Evolutionary conservation across 2,888 invertebrate species (phyloP).

Genomic region (Creontiades dilutus): DNA sequence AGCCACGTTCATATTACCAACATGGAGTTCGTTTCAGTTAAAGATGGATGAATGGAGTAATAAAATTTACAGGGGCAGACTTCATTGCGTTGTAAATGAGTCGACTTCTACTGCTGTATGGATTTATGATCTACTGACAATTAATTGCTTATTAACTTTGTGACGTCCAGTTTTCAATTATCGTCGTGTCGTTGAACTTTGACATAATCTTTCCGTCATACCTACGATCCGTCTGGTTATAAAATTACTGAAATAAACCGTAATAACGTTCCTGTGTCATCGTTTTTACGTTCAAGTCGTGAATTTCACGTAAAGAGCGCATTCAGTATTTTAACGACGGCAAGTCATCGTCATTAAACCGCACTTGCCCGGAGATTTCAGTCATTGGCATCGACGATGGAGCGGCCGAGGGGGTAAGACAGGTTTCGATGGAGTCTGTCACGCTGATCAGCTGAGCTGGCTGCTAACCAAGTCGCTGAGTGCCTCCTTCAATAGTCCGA

Average conservation of each 20-base stretch:
- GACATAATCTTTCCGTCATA: neutral
- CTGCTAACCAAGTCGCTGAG: too few species aligned
- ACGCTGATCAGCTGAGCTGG: neutral
- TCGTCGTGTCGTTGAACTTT: conserved; percentile 1
- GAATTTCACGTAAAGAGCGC: neutral
- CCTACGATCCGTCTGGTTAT: neutral
- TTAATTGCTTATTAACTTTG: too few species aligned
- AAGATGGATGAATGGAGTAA: too few species aligned
- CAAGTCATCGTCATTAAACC: conserved; percentile 8
- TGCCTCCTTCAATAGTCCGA: neutral
- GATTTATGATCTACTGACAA: too few species aligned
- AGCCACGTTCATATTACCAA: too few species aligned
- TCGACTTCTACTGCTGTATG: too few species aligned
- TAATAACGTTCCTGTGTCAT: neutral
- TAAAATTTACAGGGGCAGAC: too few species aligned
- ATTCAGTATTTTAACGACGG: neutral
- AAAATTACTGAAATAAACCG: neutral
- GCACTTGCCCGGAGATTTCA: neutral
- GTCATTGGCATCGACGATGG: neutral
- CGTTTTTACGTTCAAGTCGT: neutral
- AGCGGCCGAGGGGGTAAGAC: neutral
- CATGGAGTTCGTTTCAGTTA: too few species aligned
- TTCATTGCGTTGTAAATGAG: too few species aligned
- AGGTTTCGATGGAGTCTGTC: neutral
- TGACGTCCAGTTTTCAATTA: too few species aligned